Conservation (phyloP, 2,888 invertebrate genomes). For the Nephrocerus scutellatus region DNA sequence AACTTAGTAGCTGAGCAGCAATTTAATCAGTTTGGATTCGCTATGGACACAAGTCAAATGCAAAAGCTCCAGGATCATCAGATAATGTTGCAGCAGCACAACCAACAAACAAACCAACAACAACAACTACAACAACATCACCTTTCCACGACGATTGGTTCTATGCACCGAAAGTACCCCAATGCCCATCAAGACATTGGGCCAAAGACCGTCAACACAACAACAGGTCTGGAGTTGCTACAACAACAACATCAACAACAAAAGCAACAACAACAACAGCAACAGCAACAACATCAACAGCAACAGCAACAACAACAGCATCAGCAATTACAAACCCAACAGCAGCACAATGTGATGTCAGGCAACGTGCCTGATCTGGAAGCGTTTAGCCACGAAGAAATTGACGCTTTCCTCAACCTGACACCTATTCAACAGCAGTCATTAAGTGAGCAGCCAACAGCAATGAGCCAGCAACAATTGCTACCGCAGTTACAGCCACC, state of each 20-base stretch:
- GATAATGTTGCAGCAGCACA: constrained; percentile 34
- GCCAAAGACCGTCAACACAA: too few relatives aligned
- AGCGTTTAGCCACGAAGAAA: constrained; percentile 38
- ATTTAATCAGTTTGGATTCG: constrained; percentile 41
- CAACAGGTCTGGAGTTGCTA: too few relatives aligned
- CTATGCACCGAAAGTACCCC: too few relatives aligned
- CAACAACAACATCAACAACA: constrained; percentile 32
- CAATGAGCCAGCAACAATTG: constrained; percentile 17
- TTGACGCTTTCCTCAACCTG: constrained; percentile 40
- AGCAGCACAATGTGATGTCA: constrained; percentile 27
- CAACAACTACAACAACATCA: constrained; percentile 32
- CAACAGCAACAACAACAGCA: constrained; percentile 12
- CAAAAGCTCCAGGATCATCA: constrained; percentile 36
- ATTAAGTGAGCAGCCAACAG: constrained; percentile 16
- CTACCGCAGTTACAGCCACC: too few relatives aligned
- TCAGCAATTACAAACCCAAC: constrained; percentile 10
- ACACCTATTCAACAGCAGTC: constrained; percentile 34
- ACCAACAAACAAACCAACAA: constrained; percentile 32
- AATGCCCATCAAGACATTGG: too few relatives aligned
- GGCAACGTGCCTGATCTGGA: constrained; percentile 32
- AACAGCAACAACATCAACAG: constrained; percentile 21
- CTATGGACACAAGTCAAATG: constrained; percentile 33
- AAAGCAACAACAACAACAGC: constrained; percentile 34
- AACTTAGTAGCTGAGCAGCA: constrained; percentile 29
- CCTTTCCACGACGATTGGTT: too few relatives aligned